A percentile compares a stretch with the other conserved stretches of the same genome.
phyloP scores from a whole-genome alignment of 2,113 vertebrate species.

The Pseudorhombus dupliciocellatus region DNA sequence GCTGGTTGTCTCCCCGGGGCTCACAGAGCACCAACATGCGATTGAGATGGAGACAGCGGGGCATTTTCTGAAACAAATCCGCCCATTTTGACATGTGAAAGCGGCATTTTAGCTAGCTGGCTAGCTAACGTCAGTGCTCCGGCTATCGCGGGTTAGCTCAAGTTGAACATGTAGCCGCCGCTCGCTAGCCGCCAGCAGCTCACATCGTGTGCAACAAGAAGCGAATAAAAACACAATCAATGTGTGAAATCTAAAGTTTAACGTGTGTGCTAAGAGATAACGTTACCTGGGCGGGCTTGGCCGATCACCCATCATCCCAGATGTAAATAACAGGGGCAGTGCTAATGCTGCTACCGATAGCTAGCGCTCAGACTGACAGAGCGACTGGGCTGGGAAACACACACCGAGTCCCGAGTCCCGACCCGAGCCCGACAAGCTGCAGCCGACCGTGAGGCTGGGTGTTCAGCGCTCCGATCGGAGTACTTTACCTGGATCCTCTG shows the following conservation, averaged over 20 bases:
- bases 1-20: neutral
- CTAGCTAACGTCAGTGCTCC: constrained; percentile 46
- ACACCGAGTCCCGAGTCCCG: constrained; percentile 68
- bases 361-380: constrained; percentile 61
- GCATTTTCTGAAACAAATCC: neutral
- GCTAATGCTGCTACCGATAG: constrained; percentile 72
- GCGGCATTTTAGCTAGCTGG: constrained; percentile 1
- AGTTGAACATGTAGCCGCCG: constrained; percentile 53
- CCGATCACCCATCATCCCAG: constrained; percentile 78
- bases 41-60: neutral
- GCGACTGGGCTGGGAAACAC: constrained; percentile 50
- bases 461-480: constrained; percentile 32
- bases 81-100: constrained; percentile 3
- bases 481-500: constrained; percentile 83
- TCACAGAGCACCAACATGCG: neutral
- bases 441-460: constrained; percentile 45
- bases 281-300: constrained; percentile 74
- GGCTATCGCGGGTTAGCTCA: constrained; percentile 72
- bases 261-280: constrained; percentile 38
- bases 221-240: constrained; percentile 13
- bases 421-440: constrained; percentile 57
- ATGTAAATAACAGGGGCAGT: constrained; percentile 68
- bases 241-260: neutral
- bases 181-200: constrained; percentile 39
- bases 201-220: constrained; percentile 32